Evolutionary conservation across 2,113 vertebrate genomes (phyloP).

Genomic region (Arothron firmamentum): DNA sequence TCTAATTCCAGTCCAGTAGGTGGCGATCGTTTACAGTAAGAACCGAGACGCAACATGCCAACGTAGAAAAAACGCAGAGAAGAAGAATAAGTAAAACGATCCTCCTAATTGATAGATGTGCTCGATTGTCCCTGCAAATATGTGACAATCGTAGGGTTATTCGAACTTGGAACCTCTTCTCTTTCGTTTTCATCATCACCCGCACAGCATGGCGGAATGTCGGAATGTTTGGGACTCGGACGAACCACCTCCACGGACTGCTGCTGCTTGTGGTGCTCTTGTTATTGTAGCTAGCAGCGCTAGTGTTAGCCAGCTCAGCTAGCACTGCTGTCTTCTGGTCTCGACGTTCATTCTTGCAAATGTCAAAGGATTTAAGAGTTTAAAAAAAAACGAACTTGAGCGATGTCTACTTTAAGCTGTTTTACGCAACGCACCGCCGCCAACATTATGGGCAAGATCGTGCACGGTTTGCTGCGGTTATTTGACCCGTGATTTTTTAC

Average conservation of each 20-base stretch:
- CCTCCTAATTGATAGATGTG: constrained; percentile 21
- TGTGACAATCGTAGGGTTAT: constrained; percentile 29
- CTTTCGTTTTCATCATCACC: not conserved
- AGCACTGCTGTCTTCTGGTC: constrained; percentile 29
- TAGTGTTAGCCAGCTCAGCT: constrained; percentile 37
- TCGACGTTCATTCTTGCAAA: constrained; percentile 15
- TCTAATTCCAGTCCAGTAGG: constrained; percentile 11
- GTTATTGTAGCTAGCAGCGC: constrained; percentile 58
- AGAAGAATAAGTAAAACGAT: constrained; percentile 33
- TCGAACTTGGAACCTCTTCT: not conserved
- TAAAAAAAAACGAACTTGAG: not conserved
- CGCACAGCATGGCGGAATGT: constrained; percentile 30
- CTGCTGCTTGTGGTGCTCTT: constrained; percentile 22
- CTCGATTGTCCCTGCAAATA: constrained; percentile 36
- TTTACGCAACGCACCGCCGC: not conserved
- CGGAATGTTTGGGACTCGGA: not conserved
- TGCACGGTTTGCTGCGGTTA: constrained; percentile 1
- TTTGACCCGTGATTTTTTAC: constrained; percentile 4
- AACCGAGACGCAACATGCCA: not conserved
- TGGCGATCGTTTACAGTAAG: constrained; percentile 3
- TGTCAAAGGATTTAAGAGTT: too few relatives aligned
- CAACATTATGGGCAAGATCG: constrained; percentile 3
- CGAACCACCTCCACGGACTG: constrained; percentile 5
- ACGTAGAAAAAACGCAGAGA: constrained; percentile 33
- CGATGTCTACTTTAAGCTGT: not conserved